Evolutionary conservation across 2,888 invertebrate genomes (phyloP).

Genomic region (Sesia apiformis): DNA sequence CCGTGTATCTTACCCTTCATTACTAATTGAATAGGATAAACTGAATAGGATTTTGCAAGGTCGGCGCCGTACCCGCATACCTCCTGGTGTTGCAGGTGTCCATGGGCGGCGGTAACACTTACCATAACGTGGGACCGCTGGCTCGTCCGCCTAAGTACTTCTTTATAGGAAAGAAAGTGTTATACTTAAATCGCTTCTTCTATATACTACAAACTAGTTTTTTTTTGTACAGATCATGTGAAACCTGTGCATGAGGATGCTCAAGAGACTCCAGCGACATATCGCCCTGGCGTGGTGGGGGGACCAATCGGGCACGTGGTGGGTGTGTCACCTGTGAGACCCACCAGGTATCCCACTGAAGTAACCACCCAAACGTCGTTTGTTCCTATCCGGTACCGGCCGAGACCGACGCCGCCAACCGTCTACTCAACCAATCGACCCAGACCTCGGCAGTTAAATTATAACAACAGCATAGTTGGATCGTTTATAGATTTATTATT

Average conservation of each 20-base stretch:
- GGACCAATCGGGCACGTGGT: slow-evolving; percentile 42
- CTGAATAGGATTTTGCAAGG: no score
- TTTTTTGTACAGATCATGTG: slow-evolving; percentile 29
- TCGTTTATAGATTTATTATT: slow-evolving; percentile 58
- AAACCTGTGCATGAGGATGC: slow-evolving; percentile 54
- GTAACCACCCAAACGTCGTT: slow-evolving; percentile 5
- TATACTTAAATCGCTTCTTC: no score
- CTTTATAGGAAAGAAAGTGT: no score
- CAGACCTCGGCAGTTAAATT: slow-evolving; percentile 25
- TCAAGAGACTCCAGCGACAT: slow-evolving; percentile 26
- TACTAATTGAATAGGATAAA: no score
- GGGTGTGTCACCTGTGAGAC: slow-evolving; percentile 37
- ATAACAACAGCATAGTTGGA: slow-evolving; percentile 33
- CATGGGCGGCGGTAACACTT: no score
- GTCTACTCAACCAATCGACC: slow-evolving; percentile 15
- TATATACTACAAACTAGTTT: no score
- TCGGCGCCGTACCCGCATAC: no score
- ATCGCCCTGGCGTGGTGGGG: slow-evolving; percentile 46
- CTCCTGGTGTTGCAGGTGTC: no score
- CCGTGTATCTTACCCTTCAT: no score
- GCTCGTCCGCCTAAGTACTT: no score
- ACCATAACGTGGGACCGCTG: no score
- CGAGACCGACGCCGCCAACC: slow-evolving; percentile 9
- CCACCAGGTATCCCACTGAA: slow-evolving; percentile 18
- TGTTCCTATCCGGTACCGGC: background rate